Percentiles rank a stretch among this genome's conserved stretches.
These are phyloP conservation scores for Pseudachorutes palmiensis DNA, from an alignment of 1,140 invertebrate species.

Conservation along the genomic window DNA sequence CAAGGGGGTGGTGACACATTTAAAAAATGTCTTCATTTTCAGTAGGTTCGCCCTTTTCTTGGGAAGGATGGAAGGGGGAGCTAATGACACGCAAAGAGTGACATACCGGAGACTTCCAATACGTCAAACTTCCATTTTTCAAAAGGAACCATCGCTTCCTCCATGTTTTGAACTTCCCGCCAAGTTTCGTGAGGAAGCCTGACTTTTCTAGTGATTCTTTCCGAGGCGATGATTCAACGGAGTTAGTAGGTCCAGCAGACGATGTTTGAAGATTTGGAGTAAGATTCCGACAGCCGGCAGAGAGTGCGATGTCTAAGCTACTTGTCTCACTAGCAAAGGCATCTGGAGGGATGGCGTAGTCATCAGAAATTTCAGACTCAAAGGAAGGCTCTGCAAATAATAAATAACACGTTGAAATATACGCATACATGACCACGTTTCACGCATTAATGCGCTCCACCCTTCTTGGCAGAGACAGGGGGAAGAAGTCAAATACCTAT, in stretches of 20 bases:
- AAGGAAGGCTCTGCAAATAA: slow-evolving; percentile 68
- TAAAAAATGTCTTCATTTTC: too few species aligned
- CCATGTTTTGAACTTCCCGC: slow-evolving; percentile 93
- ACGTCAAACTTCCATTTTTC: slow-evolving; percentile 79
- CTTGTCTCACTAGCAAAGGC: slow-evolving; percentile 64
- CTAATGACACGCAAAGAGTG: too few species aligned
- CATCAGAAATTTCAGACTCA: slow-evolving; percentile 86
- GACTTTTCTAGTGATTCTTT: slow-evolving; percentile 74
- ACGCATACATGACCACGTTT: too few species aligned
- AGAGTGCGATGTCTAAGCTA: slow-evolving; percentile 61
- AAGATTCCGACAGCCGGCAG: slow-evolving; percentile 49
- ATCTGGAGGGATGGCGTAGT: slow-evolving; percentile 91
- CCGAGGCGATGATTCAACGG: slow-evolving; percentile 36
- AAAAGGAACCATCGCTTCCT: slow-evolving; percentile 87
- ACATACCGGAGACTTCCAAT: slow-evolving; percentile 81
- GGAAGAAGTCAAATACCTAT: too few species aligned
- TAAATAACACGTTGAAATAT: too few species aligned
- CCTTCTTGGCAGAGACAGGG: too few species aligned
- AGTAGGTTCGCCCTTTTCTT: too few species aligned
- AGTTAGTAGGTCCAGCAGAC: slow-evolving; percentile 48
- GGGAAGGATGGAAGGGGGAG: too few species aligned
- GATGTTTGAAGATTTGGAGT: slow-evolving; percentile 52
- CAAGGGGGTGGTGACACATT: too few species aligned
- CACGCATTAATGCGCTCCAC: too few species aligned
- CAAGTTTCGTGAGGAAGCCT: slow-evolving; percentile 86